Conservation (phyloP, 2,888 invertebrate species). For the Nomada hirtipes region DNA sequence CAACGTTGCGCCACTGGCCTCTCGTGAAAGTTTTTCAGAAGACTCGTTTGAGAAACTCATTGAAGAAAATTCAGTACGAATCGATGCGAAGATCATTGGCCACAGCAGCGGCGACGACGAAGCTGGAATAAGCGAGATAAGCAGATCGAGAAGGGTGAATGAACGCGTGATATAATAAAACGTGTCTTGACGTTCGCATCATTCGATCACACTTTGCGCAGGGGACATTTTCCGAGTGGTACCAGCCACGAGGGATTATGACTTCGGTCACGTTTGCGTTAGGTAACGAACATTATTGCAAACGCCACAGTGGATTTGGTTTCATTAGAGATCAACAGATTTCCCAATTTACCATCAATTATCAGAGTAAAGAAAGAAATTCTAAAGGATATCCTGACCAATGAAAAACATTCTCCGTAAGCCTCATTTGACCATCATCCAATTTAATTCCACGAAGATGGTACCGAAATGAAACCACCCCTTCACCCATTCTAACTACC, state of each 20-base stretch:
- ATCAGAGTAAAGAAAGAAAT: no score
- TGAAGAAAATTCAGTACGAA: slow-evolving; percentile 24
- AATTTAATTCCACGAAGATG: no score
- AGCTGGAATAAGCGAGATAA: slow-evolving; percentile 57
- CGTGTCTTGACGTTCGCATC: slow-evolving; percentile 53
- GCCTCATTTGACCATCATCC: no score
- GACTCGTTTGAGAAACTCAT: no score
- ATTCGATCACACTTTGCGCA: slow-evolving; percentile 44
- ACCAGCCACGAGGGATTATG: not conserved
- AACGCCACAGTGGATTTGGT: not conserved
- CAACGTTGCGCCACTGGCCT: no score
- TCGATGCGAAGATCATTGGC: slow-evolving; percentile 41
- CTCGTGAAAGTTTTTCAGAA: no score
- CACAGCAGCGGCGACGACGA: slow-evolving; percentile 31
- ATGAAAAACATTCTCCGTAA: no score
- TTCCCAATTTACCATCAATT: no score
- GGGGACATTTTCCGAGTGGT: slow-evolving; percentile 35
- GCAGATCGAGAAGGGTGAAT: slow-evolving; percentile 58
- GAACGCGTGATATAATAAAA: slow-evolving; percentile 65
- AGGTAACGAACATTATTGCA: slow-evolving; percentile 6
- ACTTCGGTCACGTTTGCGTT: slow-evolving; percentile 21
- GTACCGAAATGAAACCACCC: no score
- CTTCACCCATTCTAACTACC: no score
- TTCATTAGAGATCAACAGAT: not conserved
- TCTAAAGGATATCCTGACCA: no score